phyloP scores from a whole-genome alignment of 2,888 invertebrate genomes.

The Himalopsyche japonica region DNA sequence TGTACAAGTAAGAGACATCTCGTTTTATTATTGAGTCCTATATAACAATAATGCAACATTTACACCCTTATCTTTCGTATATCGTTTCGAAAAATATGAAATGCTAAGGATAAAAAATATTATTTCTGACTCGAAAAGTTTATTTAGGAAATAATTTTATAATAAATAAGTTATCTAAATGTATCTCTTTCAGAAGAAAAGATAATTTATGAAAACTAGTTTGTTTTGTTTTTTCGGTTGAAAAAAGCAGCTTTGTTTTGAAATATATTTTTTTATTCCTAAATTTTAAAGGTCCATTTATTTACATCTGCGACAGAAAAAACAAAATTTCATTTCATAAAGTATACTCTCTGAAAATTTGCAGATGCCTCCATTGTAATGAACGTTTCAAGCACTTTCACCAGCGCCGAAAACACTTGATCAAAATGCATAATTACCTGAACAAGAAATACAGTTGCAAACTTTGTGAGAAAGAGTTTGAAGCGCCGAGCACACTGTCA shows the following conservation, averaged over 20 bases:
- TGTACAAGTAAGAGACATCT: not conserved
- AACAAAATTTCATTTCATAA: not conserved
- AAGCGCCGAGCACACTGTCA: not conserved
- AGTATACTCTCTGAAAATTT: not conserved
- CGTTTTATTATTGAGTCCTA: not conserved
- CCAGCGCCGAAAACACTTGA: constrained; percentile 51
- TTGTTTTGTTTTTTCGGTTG: no score
- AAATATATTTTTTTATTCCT: not conserved
- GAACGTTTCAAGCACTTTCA: constrained; percentile 52
- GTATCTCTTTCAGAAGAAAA: no score
- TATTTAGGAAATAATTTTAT: no score
- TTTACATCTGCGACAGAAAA: no score
- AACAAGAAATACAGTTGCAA: constrained; percentile 9
- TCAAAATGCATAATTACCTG: constrained; percentile 44
- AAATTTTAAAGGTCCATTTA: not conserved
- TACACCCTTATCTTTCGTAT: no score
- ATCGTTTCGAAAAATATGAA: no score
- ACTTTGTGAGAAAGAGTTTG: constrained; percentile 6
- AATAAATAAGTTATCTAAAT: no score
- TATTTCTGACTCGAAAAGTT: no score
- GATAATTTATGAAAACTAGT: no score
- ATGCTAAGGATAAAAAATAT: no score
- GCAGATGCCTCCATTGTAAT: constrained; percentile 49
- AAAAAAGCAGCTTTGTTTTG: no score
- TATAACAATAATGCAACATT: no score